Conservation (phyloP, 2,113 vertebrate species). For the Vanacampus margaritifer region DNA sequence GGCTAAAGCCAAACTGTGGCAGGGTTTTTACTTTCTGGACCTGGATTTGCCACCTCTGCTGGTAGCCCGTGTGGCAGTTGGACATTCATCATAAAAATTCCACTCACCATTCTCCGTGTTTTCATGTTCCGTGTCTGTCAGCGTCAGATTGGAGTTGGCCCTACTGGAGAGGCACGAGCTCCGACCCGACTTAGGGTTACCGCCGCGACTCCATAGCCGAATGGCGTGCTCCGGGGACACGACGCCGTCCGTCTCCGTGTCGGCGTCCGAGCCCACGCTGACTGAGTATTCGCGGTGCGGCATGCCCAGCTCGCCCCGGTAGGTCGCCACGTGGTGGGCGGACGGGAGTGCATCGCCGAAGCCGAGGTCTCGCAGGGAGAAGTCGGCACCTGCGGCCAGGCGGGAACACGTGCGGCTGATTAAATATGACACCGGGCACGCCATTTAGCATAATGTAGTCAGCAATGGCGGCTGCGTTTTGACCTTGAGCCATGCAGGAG, state of each 20-base stretch:
- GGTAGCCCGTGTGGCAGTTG: too few relatives aligned
- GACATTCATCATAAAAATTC: neutral
- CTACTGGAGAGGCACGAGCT: constrained; percentile 96
- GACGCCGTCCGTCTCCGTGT: constrained; percentile 87
- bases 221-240: constrained; percentile 88
- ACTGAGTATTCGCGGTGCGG: constrained; percentile 88
- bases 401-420: neutral
- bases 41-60: too few relatives aligned
- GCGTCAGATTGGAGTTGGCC: constrained; percentile 96
- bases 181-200: constrained; percentile 87
- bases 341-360: constrained; percentile 83
- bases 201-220: constrained; percentile 80
- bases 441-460: constrained; percentile 20
- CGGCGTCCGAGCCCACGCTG: constrained; percentile 84
- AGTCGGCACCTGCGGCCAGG: constrained; percentile 80
- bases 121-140: constrained; percentile 95
- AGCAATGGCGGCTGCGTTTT: constrained; percentile 11
- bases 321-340: constrained; percentile 79
- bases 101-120: constrained; percentile 91
- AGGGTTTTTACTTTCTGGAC: too few relatives aligned
- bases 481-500: constrained; percentile 2
- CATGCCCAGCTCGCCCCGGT: constrained; percentile 84
- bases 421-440: neutral
- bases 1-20: too few relatives aligned
- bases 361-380: constrained; percentile 86